These are phyloP conservation scores for Sminthurides aquaticus DNA, from an alignment of 2,888 invertebrate genomes.

Conservation along the genomic window DNA sequence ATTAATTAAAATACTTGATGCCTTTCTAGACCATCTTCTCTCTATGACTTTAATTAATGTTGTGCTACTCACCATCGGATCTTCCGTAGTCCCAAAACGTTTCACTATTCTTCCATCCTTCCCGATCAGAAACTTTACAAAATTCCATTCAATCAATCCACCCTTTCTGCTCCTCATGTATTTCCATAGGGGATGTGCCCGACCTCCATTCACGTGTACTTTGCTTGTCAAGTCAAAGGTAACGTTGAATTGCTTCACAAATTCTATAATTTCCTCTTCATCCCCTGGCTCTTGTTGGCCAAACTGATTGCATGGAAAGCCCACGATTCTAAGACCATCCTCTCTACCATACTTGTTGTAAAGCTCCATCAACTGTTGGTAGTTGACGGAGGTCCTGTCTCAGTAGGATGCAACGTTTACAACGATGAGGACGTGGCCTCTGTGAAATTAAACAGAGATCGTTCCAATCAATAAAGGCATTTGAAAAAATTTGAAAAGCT, in stretches of 20 bases:
- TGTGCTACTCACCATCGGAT: slow-evolving; percentile 46
- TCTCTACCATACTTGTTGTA: slow-evolving; percentile 35
- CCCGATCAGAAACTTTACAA: slow-evolving; percentile 76
- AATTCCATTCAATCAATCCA: slow-evolving; percentile 58
- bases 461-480: too few relatives aligned
- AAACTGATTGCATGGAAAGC: slow-evolving; percentile 42
- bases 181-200: slow-evolving; percentile 54
- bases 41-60: too few relatives aligned
- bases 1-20: background rate
- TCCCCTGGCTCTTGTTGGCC: slow-evolving; percentile 58
- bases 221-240: slow-evolving; percentile 56
- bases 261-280: slow-evolving; percentile 60
- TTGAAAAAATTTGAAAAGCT: too few relatives aligned
- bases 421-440: slow-evolving; percentile 40
- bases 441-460: too few relatives aligned
- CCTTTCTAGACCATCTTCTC: too few relatives aligned
- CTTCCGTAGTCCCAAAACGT: slow-evolving; percentile 57
- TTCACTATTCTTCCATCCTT: slow-evolving; percentile 63
- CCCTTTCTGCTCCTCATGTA: slow-evolving; percentile 46
- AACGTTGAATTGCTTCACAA: slow-evolving; percentile 50
- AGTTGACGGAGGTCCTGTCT: slow-evolving; percentile 41
- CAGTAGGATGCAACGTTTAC: slow-evolving; percentile 42
- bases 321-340: slow-evolving; percentile 36
- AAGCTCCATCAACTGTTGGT: slow-evolving; percentile 40
- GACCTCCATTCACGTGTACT: slow-evolving; percentile 63